Conservation (phyloP, 2,113 vertebrate genomes). For the Dipodomys ordii region DNA sequence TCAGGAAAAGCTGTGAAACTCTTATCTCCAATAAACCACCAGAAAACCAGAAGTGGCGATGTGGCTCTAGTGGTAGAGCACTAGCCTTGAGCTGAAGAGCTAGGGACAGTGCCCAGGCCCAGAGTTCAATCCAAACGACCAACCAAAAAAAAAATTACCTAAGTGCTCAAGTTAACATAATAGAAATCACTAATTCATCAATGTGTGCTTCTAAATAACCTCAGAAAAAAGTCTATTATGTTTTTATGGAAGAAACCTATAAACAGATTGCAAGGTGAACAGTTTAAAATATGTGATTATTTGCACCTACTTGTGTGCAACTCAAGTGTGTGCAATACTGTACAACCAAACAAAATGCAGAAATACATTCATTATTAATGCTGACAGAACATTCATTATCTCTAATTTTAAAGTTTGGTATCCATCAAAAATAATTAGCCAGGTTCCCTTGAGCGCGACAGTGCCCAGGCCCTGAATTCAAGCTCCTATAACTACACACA, state of each 20-base stretch:
- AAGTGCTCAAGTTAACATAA: not conserved
- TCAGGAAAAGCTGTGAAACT: no score
- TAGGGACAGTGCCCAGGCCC: no score
- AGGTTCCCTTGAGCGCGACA: no score
- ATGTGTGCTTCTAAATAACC: not conserved
- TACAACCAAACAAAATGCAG: not conserved
- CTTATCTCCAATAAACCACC: no score
- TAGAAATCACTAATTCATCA: not conserved
- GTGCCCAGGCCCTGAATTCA: no score
- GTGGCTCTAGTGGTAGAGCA: no score
- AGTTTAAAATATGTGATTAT: slow-evolving; percentile 37
- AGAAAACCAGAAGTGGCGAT: no score
- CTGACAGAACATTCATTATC: not conserved
- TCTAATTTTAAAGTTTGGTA: slow-evolving; percentile 29
- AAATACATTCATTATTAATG: not conserved
- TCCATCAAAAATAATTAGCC: not conserved
- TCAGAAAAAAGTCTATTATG: slow-evolving; percentile 43
- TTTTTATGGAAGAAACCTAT: slow-evolving; percentile 14
- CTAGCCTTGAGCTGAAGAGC: no score
- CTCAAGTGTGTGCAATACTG: not conserved
- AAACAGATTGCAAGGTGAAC: slow-evolving; percentile 13
- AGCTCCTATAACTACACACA: no score
- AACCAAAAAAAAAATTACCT: no score
- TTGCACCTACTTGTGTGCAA: not conserved
- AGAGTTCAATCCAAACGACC: no score